Conservation (phyloP, 2,113 vertebrate genomes). For the Oncorhynchus masou region DNA sequence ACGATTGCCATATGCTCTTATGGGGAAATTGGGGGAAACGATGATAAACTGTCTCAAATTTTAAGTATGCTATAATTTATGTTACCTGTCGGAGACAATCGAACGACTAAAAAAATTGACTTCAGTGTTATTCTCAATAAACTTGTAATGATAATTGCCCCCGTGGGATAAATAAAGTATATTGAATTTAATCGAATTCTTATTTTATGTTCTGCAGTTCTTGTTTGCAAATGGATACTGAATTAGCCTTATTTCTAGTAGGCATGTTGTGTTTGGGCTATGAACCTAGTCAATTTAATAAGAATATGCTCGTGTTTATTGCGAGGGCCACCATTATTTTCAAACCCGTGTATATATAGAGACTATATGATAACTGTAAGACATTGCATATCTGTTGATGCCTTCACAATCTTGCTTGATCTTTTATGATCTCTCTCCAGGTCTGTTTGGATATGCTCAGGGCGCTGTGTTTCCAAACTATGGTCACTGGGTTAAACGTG, state of each 20-base stretch:
- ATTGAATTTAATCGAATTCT: not conserved
- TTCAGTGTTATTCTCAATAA: no score
- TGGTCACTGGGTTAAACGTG: constrained; percentile 59
- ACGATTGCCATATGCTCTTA: no score
- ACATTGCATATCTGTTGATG: not conserved
- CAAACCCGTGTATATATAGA: no score
- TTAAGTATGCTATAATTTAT: no score
- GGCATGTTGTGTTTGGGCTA: no score
- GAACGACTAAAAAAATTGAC: no score
- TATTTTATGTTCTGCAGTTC: not conserved
- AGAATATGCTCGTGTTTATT: no score
- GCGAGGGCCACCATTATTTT: no score
- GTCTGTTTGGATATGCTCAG: constrained; percentile 51
- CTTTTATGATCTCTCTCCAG: constrained; percentile 45
- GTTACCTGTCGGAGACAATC: no score
- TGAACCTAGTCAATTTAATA: no score
- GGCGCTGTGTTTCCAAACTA: constrained; percentile 40
- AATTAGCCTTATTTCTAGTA: not conserved
- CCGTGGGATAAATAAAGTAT: no score
- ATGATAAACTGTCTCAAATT: not conserved
- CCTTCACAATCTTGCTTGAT: not conserved
- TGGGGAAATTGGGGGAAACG: not conserved
- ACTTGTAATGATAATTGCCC: no score
- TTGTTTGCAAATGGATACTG: not conserved
- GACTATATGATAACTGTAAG: not conserved